Conservation (phyloP, 1,140 invertebrate species). For the Formica exsecta region DNA sequence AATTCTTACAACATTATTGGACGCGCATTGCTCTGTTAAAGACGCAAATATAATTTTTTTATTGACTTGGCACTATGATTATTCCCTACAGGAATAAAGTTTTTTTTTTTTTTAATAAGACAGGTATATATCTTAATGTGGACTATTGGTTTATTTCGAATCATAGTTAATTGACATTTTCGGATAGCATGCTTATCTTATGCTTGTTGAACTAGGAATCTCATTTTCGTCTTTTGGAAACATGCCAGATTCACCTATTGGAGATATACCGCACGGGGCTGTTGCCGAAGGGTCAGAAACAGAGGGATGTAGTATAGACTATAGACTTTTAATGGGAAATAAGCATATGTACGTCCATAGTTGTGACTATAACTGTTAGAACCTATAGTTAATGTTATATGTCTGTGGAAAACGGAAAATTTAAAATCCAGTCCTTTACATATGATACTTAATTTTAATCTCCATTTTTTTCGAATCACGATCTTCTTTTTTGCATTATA, state of each 20-base stretch:
- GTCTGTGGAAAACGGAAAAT: neutral
- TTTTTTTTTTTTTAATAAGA: neutral
- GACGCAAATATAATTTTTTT: neutral
- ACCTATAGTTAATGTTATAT: neutral
- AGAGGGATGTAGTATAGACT: neutral
- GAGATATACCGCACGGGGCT: constrained; percentile 33
- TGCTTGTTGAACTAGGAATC: constrained; percentile 54
- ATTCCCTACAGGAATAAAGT: neutral
- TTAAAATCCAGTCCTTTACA: too few species aligned
- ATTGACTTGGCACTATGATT: neutral
- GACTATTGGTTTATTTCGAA: neutral
- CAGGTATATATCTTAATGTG: neutral
- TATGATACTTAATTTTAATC: too few species aligned
- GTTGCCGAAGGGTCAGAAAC: constrained; percentile 12
- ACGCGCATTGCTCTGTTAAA: neutral
- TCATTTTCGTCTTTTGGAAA: constrained; percentile 69
- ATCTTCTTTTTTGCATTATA: neutral
- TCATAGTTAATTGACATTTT: constrained; percentile 38
- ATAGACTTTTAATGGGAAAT: constrained; percentile 41
- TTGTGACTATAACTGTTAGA: constrained; percentile 12
- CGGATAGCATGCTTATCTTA: constrained; percentile 34
- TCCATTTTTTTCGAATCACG: neutral
- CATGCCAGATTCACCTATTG: constrained; percentile 60
- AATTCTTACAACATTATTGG: neutral
- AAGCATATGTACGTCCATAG: neutral